Percentiles rank a stretch among this genome's conserved stretches.
These are phyloP conservation scores for Phylloscopus collybita DNA, from an alignment of 2,797 vertebrate species.

Conservation along the genomic window DNA sequence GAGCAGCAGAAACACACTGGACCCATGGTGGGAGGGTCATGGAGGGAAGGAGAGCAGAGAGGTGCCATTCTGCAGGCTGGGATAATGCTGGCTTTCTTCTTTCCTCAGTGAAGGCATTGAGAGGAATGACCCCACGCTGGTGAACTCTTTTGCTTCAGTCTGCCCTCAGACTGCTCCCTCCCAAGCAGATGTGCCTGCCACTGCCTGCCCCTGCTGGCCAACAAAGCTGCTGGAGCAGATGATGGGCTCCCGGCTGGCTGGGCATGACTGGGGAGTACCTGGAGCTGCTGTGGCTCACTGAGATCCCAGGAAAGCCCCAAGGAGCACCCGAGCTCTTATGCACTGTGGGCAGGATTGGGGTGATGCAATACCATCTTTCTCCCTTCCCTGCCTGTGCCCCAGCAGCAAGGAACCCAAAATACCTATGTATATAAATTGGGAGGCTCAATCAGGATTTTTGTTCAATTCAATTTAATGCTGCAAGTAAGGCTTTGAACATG, in stretches of 20 bases:
- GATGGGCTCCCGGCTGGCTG: fast-evolving
- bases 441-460: not conserved
- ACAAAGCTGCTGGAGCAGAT: not conserved
- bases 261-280: no score
- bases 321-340: not conserved
- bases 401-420: not conserved
- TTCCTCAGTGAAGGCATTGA: not conserved
- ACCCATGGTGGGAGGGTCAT: fast-evolving
- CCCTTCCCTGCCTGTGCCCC: not conserved
- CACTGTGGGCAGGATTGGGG: not conserved
- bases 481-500: not conserved
- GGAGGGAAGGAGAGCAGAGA: not conserved
- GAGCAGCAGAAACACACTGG: not conserved
- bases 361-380: not conserved
- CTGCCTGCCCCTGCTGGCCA: not conserved
- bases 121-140: not conserved
- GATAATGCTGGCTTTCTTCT: constrained; percentile 38
- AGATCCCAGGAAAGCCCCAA: not conserved
- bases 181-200: not conserved
- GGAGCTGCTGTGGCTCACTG: fast-evolving
- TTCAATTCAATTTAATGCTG: not conserved
- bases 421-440: not conserved
- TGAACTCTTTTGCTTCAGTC: not conserved
- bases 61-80: fast-evolving
- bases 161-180: not conserved